Conservation (phyloP, 2,113 vertebrate species). For the Tachysurus vachellii region DNA sequence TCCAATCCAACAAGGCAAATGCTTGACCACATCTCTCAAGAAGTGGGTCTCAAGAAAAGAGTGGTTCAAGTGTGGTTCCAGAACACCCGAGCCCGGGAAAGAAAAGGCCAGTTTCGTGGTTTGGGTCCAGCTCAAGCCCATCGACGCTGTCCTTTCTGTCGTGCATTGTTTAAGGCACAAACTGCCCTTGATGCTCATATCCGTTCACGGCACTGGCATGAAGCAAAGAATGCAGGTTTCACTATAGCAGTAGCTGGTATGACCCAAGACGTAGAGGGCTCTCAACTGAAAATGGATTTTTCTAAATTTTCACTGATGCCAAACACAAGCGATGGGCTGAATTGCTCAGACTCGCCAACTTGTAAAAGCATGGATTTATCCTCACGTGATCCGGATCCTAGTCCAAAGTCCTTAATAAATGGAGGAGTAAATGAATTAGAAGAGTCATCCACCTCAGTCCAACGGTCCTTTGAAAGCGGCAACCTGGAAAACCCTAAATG, state of each 20-base stretch:
- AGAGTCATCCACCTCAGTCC: conserved; percentile 82
- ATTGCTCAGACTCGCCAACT: conserved; percentile 75
- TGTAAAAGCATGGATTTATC: conserved; percentile 82
- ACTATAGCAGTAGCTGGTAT: conserved; percentile 85
- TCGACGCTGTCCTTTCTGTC: conserved; percentile 93
- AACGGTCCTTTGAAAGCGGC: conserved; percentile 81
- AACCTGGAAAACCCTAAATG: conserved; percentile 86
- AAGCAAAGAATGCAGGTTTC: conserved; percentile 93
- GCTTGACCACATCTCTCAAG: conserved; percentile 94
- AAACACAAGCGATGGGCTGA: conserved; percentile 71
- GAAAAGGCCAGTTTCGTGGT: conserved; percentile 96
- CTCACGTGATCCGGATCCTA: conserved; percentile 75
- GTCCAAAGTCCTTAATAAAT: conserved; percentile 82
- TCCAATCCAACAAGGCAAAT: conserved; percentile 98
- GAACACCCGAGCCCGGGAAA: conserved; percentile 93
- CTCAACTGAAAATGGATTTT: conserved; percentile 75
- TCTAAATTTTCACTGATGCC: conserved; percentile 77
- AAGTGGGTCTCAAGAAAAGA: conserved; percentile 95
- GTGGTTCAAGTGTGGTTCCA: conserved; percentile 99
- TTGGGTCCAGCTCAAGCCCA: conserved; percentile 92
- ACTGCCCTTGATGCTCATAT: conserved; percentile 97
- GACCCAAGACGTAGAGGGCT: conserved; percentile 79
- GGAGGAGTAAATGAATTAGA: conserved; percentile 84
- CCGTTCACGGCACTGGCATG: conserved; percentile 95
- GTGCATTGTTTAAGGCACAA: conserved; percentile 97